Evolutionary conservation across 2,888 invertebrate genomes (phyloP), one percentile per base, ranked within the genome.

Genomic region (Phaedon cochleariae): DNA sequence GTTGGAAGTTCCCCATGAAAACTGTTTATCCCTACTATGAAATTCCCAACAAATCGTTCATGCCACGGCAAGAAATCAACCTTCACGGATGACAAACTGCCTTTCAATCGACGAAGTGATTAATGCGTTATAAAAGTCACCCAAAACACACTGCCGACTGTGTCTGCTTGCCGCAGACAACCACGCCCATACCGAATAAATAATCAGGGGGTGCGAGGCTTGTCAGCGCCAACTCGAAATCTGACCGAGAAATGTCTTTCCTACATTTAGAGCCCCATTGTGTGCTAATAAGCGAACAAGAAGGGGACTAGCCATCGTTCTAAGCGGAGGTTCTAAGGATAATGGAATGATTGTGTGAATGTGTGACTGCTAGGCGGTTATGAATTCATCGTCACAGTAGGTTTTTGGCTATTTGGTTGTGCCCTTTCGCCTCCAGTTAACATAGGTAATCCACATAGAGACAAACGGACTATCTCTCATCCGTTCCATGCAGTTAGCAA

Each of bases 221-320:
- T 68, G 70, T 70, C 70, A 70, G 46, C 60, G 57, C 55, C 70
- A 70, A 70, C 64, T 64, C 58, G 70, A 73, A 73, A 72, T 67
- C 69, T 73, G 70, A 72, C 69, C 70, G 68, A 68, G 65, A 67
- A 63, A 65, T 69, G 71, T 68, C 69, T 67, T 69, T 66, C 72
- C 69, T 67, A 64, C 69, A 70, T 73, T 71, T 70, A 66, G 65
- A 64, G 62, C 64, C 58, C 66, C 59, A 71, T 72, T 73, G 71
- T 73, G 65, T 26, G 59, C 67, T 71, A 71, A 71, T 71, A 71
- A 67, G 62, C 69, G 62, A 66, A 68, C 69, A 71, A 69, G 65
- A 60, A 70, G 69, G 68, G 66, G 62, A 55, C 60, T 49, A 52
- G 63, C 58, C 45, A 63, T 37, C 45, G 63, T 58, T 63, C 52